Conservation (phyloP, 2,797 vertebrate genomes). For the Fringilla coelebs region DNA sequence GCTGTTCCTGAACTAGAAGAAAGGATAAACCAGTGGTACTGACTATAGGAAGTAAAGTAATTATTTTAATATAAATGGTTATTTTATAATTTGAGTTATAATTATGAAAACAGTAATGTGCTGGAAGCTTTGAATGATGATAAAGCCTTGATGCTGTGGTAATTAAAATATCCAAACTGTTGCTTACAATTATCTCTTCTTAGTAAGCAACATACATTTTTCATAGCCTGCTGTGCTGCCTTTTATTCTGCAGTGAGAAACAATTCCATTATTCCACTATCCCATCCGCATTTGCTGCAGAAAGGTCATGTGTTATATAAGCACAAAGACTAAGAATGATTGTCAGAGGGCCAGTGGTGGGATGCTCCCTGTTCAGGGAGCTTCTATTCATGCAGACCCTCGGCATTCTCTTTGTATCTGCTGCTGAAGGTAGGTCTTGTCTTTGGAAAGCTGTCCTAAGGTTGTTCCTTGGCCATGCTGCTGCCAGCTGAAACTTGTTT, state of each 20-base stretch:
- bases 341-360: slow-evolving; percentile 2
- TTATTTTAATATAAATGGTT: not conserved
- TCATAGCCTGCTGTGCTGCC: slow-evolving; percentile 27
- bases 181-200: slow-evolving; percentile 39
- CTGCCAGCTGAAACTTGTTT: not conserved
- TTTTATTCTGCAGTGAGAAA: slow-evolving; percentile 44
- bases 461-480: not conserved
- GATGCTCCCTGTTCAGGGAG: not conserved
- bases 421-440: not conserved
- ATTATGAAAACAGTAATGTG: not conserved
- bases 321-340: not conserved
- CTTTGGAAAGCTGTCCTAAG: not conserved
- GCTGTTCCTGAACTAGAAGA: not conserved
- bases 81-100: not conserved
- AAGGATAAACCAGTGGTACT: not conserved
- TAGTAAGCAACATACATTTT: slow-evolving; percentile 23
- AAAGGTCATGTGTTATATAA: slow-evolving; percentile 49
- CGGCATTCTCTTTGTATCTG: not conserved
- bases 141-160: not conserved
- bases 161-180: slow-evolving; percentile 24
- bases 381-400: not conserved
- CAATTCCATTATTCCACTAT: not conserved
- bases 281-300: not conserved
- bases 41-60: not conserved
- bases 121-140: not conserved